Percentiles rank a stretch among this genome's conserved stretches.
Evolutionary conservation across 2,113 vertebrate genomes (phyloP).

Genomic region (Mola mola): DNA sequence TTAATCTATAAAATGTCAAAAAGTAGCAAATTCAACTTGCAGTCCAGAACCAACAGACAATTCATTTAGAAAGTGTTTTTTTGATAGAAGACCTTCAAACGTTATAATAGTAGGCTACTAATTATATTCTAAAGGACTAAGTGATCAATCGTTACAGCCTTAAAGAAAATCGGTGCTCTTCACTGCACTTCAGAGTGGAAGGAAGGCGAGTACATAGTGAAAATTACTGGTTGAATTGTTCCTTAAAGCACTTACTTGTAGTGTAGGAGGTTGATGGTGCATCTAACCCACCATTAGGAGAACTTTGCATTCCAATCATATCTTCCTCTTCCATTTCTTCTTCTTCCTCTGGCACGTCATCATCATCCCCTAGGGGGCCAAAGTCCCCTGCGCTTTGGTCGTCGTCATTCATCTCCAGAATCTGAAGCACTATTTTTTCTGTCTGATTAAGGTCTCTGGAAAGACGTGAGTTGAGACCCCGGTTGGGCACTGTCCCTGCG

Average conservation of each 20-base stretch:
- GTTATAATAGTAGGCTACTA: too few species aligned
- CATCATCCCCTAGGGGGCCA: conserved; percentile 71
- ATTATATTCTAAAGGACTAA: too few species aligned
- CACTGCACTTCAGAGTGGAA: not conserved
- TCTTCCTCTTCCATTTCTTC: conserved; percentile 80
- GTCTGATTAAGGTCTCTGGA: conserved; percentile 77
- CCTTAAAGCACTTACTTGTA: conserved; percentile 19
- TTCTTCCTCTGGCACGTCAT: conserved; percentile 65
- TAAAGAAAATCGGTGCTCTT: too few species aligned
- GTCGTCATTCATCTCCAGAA: conserved; percentile 78
- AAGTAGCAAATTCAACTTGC: not conserved
- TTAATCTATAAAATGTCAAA: too few species aligned
- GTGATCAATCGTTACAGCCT: too few species aligned
- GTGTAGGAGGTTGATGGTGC: conserved; percentile 38
- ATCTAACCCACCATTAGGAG: conserved; percentile 70
- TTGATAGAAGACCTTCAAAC: too few species aligned
- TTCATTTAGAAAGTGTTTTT: too few species aligned
- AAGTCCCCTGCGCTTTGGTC: conserved; percentile 56
- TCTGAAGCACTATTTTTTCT: conserved; percentile 81
- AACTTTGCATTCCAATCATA: conserved; percentile 71
- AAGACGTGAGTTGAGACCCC: conserved; percentile 68
- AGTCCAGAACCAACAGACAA: too few species aligned
- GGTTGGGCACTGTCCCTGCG: conserved; percentile 59
- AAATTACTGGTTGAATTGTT: not conserved
- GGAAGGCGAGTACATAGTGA: not conserved